A percentile compares a stretch with the other conserved stretches of the same genome.
phyloP scores from a whole-genome alignment of 2,797 vertebrate genomes.

The Tangara arthus region DNA sequence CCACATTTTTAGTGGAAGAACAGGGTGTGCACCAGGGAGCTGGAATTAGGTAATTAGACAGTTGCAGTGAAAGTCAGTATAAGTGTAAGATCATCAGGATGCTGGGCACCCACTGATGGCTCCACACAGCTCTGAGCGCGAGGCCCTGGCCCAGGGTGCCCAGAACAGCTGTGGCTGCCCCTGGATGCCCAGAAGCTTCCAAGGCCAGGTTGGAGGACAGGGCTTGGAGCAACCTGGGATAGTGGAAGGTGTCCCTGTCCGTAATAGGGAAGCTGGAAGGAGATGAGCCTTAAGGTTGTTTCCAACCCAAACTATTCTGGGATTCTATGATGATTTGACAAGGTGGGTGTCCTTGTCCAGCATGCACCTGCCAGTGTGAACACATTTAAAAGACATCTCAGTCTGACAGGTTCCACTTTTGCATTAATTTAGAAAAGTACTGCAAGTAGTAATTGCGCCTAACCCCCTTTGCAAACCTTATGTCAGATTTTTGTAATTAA shows the following conservation, averaged over 20 bases:
- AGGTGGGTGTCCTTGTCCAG: neutral
- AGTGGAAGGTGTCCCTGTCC: neutral
- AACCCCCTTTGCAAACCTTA: neutral
- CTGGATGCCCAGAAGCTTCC: neutral
- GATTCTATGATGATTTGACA: neutral
- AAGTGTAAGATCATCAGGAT: neutral
- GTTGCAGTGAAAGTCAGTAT: fast-evolving
- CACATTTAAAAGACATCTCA: neutral
- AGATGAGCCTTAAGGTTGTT: neutral
- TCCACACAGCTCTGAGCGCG: neutral
- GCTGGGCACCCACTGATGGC: neutral
- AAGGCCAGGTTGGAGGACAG: neutral
- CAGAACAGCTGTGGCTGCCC: neutral
- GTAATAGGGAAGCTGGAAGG: neutral
- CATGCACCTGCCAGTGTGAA: neutral
- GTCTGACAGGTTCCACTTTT: neutral
- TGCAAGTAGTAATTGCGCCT: neutral
- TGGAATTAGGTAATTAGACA: too few relatives aligned
- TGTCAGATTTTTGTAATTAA: conserved; percentile 29
- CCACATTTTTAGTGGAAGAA: neutral
- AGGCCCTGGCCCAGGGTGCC: neutral
- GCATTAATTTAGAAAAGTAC: neutral
- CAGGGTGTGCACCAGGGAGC: neutral
- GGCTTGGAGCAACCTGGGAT: neutral
- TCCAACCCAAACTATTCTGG: neutral